Evolutionary conservation across 2,797 vertebrate species (phyloP).

Genomic region (Acipenser ruthenus): DNA sequence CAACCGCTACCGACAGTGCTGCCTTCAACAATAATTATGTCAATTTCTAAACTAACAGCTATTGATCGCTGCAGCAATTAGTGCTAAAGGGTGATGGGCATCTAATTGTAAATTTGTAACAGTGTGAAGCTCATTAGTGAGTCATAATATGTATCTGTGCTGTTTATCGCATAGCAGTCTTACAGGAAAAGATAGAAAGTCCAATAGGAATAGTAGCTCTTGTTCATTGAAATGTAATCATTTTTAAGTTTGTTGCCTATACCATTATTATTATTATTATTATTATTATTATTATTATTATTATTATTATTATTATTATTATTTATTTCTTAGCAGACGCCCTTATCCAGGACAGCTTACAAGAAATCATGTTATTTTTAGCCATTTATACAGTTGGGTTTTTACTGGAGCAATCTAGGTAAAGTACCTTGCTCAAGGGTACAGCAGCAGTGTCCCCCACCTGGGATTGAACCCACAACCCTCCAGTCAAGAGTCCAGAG

Average conservation of each 20-base stretch:
- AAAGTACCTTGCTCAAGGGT: too few relatives aligned
- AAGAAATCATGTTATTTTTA: too few relatives aligned
- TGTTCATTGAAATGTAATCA: neutral
- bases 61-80: slow-evolving; percentile 39
- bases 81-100: slow-evolving; percentile 30
- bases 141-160: slow-evolving; percentile 49
- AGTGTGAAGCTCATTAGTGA: slow-evolving; percentile 51
- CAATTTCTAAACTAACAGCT: slow-evolving; percentile 12
- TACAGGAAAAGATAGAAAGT: slow-evolving; percentile 26
- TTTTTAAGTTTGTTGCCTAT: neutral
- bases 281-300: too few relatives aligned
- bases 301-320: too few relatives aligned
- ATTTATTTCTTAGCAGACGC: too few relatives aligned
- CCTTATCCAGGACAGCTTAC: neutral
- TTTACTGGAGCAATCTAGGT: too few relatives aligned
- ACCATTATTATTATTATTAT: too few relatives aligned
- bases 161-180: slow-evolving; percentile 33
- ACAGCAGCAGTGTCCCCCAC: too few relatives aligned
- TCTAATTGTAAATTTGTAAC: slow-evolving; percentile 38
- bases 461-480: too few relatives aligned
- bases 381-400: too few relatives aligned
- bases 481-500: too few relatives aligned
- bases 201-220: neutral
- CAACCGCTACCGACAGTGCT: neutral
- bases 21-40: neutral